These are phyloP conservation scores for Nomada fabriciana DNA, from an alignment of 2,888 invertebrate species.

Conservation along the genomic window DNA sequence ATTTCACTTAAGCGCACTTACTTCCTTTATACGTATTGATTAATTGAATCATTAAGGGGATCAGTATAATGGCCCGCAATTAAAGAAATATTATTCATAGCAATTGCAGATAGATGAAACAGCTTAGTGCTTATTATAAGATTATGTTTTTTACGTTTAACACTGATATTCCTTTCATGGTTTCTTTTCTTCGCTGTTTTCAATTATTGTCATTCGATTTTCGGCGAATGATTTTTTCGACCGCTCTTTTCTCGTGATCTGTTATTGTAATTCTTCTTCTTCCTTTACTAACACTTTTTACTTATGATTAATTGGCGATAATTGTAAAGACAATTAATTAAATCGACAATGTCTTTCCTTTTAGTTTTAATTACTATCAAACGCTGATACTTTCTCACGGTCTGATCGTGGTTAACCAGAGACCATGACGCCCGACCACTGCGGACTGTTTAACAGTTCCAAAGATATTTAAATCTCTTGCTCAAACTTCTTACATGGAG, in stretches of 20 bases:
- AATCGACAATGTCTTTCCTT: too few relatives aligned
- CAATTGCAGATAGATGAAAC: background rate
- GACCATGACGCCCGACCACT: conserved; percentile 44
- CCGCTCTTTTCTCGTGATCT: too few relatives aligned
- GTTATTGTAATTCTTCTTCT: background rate
- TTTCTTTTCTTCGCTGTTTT: background rate
- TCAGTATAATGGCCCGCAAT: background rate
- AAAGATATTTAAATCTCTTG: conserved; percentile 62
- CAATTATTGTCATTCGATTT: background rate
- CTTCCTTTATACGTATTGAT: background rate
- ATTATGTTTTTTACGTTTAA: background rate
- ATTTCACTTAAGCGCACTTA: background rate
- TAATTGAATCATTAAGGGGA: background rate
- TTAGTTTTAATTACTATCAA: conserved; percentile 14
- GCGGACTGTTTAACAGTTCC: conserved; percentile 57
- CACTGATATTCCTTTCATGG: background rate
- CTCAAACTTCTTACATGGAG: conserved; percentile 44
- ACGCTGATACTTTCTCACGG: conserved; percentile 41
- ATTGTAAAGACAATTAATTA: too few relatives aligned
- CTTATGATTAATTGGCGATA: too few relatives aligned
- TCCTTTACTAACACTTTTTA: background rate
- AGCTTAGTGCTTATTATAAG: background rate
- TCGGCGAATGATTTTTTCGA: background rate
- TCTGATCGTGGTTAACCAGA: conserved; percentile 38
- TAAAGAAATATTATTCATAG: background rate